Evolutionary conservation across 1,140 invertebrate species (phyloP).

Genomic region (Archegozetes longisetosus): DNA sequence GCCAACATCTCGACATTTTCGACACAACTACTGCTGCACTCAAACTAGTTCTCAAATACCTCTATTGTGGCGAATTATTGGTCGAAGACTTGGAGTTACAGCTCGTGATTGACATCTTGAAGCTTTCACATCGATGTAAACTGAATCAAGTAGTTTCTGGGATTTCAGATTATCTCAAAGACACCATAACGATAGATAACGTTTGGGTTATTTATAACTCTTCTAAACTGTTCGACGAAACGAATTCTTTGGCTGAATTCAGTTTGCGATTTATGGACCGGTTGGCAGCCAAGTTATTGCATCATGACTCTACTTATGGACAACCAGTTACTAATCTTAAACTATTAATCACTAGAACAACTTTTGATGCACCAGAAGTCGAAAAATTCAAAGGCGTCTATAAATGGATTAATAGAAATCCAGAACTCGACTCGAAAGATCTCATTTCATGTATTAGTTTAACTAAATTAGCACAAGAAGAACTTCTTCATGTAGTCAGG

Average conservation of each 20-base stretch:
- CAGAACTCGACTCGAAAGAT: background rate
- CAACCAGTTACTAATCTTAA: background rate
- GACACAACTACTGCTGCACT: background rate
- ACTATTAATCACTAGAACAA: background rate
- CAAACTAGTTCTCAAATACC: background rate
- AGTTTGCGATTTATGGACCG: background rate
- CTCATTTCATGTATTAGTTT: background rate
- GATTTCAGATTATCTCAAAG: background rate
- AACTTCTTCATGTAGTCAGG: background rate
- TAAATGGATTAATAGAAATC: background rate
- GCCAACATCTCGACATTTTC: background rate
- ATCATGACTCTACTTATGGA: background rate
- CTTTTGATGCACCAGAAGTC: background rate
- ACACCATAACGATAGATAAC: background rate
- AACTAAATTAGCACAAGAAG: background rate
- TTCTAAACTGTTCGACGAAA: background rate
- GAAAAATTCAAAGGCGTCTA: background rate
- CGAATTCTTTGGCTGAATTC: background rate
- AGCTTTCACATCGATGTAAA: background rate
- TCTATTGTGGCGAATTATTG: background rate
- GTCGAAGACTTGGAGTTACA: background rate
- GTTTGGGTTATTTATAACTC: background rate
- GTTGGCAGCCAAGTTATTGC: background rate
- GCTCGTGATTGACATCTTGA: background rate
- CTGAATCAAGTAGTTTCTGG: background rate